phyloP scores from a whole-genome alignment of 2,888 invertebrate genomes.

The Ecliptopera silaceata region DNA sequence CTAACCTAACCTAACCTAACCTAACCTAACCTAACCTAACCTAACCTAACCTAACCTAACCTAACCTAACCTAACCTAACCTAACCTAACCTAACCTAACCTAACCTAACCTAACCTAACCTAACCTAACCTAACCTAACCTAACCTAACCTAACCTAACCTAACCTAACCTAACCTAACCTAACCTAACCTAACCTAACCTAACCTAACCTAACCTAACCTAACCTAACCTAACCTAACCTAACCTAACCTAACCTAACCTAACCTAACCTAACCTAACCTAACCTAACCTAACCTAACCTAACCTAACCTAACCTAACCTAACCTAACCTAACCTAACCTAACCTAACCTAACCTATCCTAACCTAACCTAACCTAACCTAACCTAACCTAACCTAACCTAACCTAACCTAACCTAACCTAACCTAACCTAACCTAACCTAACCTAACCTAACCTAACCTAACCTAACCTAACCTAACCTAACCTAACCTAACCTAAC shows the following conservation, averaged over 20 bases:
- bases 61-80: constrained; percentile 16
- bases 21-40: constrained; percentile 23
- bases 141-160: constrained; percentile 10
- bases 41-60: constrained; percentile 14
- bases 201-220: constrained; percentile 19
- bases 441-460: constrained; percentile 21
- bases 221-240: constrained; percentile 16
- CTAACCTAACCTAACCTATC: constrained; percentile 9
- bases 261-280: constrained; percentile 9
- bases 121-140: constrained; percentile 16
- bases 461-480: constrained; percentile 8
- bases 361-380: constrained; percentile 4
- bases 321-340: constrained; percentile 7
- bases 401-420: constrained; percentile 14
- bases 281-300: constrained; percentile 17
- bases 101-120: constrained; percentile 16
- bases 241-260: constrained; percentile 12
- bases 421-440: constrained; percentile 1
- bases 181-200: constrained; percentile 17
- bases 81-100: constrained; percentile 16
- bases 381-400: not conserved
- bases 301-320: constrained; percentile 14
- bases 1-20: not conserved
- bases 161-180: constrained; percentile 16
- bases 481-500: not conserved